These are phyloP conservation scores for Oscheius sp. DNA, from an alignment of 1,140 invertebrate species.

Conservation along the genomic window DNA sequence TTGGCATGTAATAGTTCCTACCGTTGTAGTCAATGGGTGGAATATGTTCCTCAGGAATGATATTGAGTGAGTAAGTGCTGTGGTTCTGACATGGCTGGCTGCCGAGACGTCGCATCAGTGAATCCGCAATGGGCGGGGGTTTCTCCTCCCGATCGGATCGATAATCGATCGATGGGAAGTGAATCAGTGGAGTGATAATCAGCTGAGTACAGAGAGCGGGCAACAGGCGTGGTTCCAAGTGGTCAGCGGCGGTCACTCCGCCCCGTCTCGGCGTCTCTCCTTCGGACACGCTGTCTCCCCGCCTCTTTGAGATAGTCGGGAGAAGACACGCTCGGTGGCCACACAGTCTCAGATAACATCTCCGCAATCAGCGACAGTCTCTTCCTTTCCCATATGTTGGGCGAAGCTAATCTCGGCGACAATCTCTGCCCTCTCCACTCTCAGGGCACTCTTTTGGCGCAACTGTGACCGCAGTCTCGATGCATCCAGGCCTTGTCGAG, in stretches of 20 bases:
- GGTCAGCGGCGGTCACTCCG: not conserved
- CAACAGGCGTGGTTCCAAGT: not conserved
- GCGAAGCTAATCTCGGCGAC: not conserved
- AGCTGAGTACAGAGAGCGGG: not conserved
- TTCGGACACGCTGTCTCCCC: not conserved
- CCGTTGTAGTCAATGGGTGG: constrained; percentile 32
- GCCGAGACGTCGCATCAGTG: constrained; percentile 21
- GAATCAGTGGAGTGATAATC: not conserved
- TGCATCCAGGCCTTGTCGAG: not conserved
- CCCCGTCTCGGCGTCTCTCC: not conserved
- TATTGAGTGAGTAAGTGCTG: constrained; percentile 33
- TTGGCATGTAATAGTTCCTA: too few relatives aligned
- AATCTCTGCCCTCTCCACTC: constrained; percentile 4
- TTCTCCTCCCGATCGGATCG: not conserved
- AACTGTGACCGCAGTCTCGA: not conserved
- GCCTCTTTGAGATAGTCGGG: not conserved
- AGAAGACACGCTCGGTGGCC: not conserved
- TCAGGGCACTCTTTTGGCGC: not conserved
- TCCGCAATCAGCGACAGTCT: not conserved
- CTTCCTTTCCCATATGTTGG: not conserved
- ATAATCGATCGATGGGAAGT: not conserved
- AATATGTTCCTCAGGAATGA: constrained; percentile 35
- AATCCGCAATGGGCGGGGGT: not conserved
- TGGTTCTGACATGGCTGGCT: constrained; percentile 17
- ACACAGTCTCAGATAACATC: constrained; percentile 14